Conservation (phyloP, 2,113 vertebrate genomes). For the Ranitomeya imitator region DNA sequence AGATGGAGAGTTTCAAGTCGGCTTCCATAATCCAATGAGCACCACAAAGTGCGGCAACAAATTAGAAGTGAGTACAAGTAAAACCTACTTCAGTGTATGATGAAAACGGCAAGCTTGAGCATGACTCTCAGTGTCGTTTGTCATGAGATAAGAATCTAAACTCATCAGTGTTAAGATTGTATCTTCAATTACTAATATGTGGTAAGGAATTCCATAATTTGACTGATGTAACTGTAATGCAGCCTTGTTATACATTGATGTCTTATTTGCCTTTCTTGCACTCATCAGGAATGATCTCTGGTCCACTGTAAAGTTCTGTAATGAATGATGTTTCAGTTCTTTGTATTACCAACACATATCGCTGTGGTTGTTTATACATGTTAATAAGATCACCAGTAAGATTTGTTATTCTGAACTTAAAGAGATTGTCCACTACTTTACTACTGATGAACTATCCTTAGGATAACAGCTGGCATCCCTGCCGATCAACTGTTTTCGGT, state of each 20-base stretch:
- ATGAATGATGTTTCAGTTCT: too few species aligned
- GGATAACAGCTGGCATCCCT: too few species aligned
- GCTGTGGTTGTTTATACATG: too few species aligned
- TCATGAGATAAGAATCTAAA: background rate
- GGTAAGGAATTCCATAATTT: background rate
- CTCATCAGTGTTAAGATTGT: background rate
- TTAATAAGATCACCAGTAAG: too few species aligned
- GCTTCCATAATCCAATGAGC: conserved; percentile 11
- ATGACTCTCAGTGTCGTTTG: background rate
- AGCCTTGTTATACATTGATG: background rate
- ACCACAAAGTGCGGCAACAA: background rate
- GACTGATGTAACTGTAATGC: background rate
- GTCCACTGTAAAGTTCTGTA: too few species aligned
- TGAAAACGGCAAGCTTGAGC: background rate
- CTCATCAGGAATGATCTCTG: too few species aligned
- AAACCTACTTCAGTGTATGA: background rate
- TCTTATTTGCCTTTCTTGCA: too few species aligned
- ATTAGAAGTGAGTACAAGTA: background rate
- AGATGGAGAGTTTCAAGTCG: background rate
- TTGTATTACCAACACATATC: too few species aligned
- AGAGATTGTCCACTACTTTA: too few species aligned
- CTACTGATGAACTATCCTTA: too few species aligned
- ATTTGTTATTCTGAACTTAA: too few species aligned
- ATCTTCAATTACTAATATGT: background rate
- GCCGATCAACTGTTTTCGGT: too few species aligned